Evolutionary conservation across 2,113 vertebrate species (phyloP).

Genomic region (Melanocharis versteri): DNA sequence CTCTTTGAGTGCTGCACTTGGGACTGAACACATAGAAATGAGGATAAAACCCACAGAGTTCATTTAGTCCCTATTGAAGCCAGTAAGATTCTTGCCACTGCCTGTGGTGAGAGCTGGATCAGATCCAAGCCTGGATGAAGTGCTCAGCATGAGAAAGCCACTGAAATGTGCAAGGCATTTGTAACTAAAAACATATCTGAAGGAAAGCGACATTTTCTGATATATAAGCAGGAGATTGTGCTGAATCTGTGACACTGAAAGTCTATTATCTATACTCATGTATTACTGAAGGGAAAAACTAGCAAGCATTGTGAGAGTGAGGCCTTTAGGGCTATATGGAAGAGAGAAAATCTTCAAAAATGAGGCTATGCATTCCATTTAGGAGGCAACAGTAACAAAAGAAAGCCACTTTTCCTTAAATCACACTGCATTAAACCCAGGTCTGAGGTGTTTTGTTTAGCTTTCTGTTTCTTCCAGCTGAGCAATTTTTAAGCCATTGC

Average conservation of each 20-base stretch:
- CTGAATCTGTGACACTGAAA: not conserved
- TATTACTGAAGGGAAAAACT: not conserved
- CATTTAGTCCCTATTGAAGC: not conserved
- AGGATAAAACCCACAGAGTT: not conserved
- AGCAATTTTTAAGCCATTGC: slow-evolving; percentile 44
- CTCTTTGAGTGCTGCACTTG: not conserved
- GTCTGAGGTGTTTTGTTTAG: slow-evolving; percentile 10
- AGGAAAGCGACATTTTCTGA: not conserved
- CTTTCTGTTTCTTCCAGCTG: slow-evolving; percentile 35
- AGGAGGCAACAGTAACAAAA: not conserved
- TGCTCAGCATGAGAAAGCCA: not conserved
- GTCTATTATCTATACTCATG: not conserved
- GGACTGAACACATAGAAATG: not conserved
- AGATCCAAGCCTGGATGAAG: not conserved
- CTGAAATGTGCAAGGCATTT: not conserved
- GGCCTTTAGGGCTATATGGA: not conserved
- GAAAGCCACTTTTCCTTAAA: slow-evolving; percentile 8
- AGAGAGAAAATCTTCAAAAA: not conserved
- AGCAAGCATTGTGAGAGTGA: not conserved
- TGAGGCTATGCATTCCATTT: not conserved
- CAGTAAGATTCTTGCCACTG: not conserved
- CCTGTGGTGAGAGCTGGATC: not conserved
- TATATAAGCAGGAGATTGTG: not conserved
- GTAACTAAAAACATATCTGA: not conserved
- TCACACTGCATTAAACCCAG: not conserved